These are phyloP conservation scores for Eptatretus burgeri DNA, from an alignment of 2,113 vertebrate species.

Conservation along the genomic window DNA sequence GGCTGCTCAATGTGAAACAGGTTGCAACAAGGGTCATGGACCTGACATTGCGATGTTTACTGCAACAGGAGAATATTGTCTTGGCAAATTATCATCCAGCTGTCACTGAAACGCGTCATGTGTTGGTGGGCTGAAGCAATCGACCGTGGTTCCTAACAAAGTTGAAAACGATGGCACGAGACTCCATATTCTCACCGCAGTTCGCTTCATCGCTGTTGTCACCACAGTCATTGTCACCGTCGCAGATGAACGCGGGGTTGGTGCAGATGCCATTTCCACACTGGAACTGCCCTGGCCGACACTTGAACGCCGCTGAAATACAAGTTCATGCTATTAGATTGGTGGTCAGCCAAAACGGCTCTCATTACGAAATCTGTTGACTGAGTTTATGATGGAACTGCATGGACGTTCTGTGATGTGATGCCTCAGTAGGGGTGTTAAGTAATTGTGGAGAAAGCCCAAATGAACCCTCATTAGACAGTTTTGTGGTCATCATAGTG, in stretches of 20 bases:
- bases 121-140: background rate
- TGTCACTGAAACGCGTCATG: background rate
- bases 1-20: too few species aligned
- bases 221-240: constrained; percentile 87
- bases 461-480: too few species aligned
- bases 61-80: too few species aligned
- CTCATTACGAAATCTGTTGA: too few species aligned
- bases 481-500: too few species aligned
- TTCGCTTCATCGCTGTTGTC: constrained; percentile 82
- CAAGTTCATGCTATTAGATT: background rate
- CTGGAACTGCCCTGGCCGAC: constrained; percentile 78
- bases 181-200: constrained; percentile 27
- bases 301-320: constrained; percentile 53
- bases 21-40: too few species aligned
- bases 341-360: too few species aligned
- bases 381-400: too few species aligned
- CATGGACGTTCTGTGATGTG: too few species aligned
- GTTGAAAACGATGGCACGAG: background rate
- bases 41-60: too few species aligned
- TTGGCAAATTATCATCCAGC: background rate
- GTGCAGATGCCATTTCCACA: constrained; percentile 87
- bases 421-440: too few species aligned
- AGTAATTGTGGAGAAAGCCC: too few species aligned
- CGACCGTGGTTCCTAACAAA: background rate
- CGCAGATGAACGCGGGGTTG: constrained; percentile 91